A percentile compares a stretch with the other conserved stretches of the same genome.
These are phyloP conservation scores for Eupithecia inturbata DNA, from an alignment of 2,888 invertebrate genomes.

Conservation along the genomic window DNA sequence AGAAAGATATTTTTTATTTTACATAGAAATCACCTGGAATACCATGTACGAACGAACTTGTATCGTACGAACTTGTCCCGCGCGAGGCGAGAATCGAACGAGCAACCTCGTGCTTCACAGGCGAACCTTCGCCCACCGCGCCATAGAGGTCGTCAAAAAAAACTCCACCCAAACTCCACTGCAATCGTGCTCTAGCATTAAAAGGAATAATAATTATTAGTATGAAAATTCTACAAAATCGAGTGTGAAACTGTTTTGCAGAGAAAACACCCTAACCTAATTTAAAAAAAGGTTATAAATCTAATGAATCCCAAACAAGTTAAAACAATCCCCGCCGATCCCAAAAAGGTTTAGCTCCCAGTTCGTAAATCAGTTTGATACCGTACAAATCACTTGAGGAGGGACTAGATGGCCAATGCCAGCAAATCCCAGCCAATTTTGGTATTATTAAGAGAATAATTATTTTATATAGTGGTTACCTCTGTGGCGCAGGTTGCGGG, in stretches of 20 bases:
- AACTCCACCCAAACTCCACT: not conserved
- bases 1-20: not conserved
- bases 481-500: not conserved
- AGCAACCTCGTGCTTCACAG: not conserved
- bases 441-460: not conserved
- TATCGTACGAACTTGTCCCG: no score
- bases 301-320: not conserved
- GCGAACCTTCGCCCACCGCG: not conserved
- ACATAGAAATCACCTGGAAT: no score
- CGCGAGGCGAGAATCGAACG: not conserved
- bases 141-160: not conserved
- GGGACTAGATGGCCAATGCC: not conserved
- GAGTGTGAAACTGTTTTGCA: not conserved
- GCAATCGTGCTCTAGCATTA: not conserved
- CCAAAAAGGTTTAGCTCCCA: not conserved
- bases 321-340: not conserved
- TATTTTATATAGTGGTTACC: not conserved
- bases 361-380: constrained; percentile 15
- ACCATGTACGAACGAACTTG: no score
- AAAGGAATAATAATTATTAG: not conserved
- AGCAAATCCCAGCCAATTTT: not conserved
- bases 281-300: not conserved
- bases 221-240: not conserved
- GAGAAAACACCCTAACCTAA: constrained; percentile 17
- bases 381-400: constrained; percentile 31